These are phyloP conservation scores for Alces alces DNA, from an alignment of 2,113 vertebrate genomes.

Conservation along the genomic window DNA sequence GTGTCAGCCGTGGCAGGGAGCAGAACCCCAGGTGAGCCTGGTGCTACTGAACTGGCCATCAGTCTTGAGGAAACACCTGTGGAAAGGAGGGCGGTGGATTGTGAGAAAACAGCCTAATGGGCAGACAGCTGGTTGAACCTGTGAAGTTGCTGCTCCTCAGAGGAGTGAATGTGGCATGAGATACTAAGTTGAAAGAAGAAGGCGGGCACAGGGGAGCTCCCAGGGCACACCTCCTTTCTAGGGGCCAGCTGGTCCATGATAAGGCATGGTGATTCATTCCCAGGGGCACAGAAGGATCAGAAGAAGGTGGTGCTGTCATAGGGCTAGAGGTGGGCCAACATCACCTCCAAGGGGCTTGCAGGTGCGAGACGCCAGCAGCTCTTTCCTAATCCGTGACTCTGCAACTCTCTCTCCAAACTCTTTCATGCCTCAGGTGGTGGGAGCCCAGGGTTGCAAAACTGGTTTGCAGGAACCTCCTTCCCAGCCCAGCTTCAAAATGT, in stretches of 20 bases:
- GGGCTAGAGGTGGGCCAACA: background rate
- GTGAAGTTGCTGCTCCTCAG: background rate
- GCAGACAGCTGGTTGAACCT: background rate
- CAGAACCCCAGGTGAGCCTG: background rate
- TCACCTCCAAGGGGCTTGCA: background rate
- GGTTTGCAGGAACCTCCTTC: background rate
- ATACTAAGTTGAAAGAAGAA: background rate
- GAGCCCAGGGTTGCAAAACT: background rate
- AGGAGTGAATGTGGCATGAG: background rate
- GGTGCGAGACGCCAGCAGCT: accelerated
- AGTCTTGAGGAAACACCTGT: background rate
- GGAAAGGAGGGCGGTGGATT: too few relatives aligned
- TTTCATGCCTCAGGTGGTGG: background rate
- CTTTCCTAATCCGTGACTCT: background rate
- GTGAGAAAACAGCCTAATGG: background rate
- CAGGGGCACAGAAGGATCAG: background rate
- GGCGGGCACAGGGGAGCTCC: background rate
- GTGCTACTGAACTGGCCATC: background rate
- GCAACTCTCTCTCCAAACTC: background rate
- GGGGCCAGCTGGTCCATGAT: background rate
- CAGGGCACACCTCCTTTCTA: background rate
- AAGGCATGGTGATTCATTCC: background rate
- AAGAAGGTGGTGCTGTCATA: background rate
- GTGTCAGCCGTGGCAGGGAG: background rate
- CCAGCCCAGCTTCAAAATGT: background rate